phyloP scores from a whole-genome alignment of 1,140 invertebrate species.

The Agrilus planipennis region DNA sequence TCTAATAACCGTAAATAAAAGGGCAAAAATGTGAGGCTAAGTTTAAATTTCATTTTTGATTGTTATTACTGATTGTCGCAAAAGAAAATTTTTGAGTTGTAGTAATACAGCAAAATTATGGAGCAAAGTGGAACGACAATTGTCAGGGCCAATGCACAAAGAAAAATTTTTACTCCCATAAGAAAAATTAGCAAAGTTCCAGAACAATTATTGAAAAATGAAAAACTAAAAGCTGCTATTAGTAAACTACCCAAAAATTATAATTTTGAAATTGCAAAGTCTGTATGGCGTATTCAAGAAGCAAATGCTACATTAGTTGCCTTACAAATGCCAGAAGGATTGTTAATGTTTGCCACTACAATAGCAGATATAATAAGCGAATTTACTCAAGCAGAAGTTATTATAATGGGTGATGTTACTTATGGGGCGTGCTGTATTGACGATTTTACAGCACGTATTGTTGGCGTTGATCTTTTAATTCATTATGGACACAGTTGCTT shows the following conservation, averaged over 20 bases:
- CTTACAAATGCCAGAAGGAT: constrained; percentile 93
- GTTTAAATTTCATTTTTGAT: too few relatives aligned
- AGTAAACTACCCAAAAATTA: constrained; percentile 82
- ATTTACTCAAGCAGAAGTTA: constrained; percentile 84
- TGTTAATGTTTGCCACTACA: constrained; percentile 83
- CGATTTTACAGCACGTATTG: constrained; percentile 83
- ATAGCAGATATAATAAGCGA: constrained; percentile 90
- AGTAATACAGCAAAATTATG: too few relatives aligned
- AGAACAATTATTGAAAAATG: constrained; percentile 70
- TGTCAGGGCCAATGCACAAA: constrained; percentile 59
- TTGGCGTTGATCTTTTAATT: constrained; percentile 85
- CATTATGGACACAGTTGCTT: constrained; percentile 99
- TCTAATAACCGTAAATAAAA: too few relatives aligned
- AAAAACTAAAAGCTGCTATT: constrained; percentile 59
- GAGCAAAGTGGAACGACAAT: constrained; percentile 42
- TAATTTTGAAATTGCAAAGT: constrained; percentile 98
- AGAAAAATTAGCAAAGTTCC: constrained; percentile 67
- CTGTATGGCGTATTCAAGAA: constrained; percentile 88
- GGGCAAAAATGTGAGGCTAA: too few relatives aligned
- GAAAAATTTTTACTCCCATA: constrained; percentile 68
- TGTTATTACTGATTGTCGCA: too few relatives aligned
- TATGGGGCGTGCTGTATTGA: constrained; percentile 99
- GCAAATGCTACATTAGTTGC: constrained; percentile 77
- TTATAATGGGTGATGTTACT: constrained; percentile 95
- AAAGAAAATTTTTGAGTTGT: too few relatives aligned